Conservation (phyloP, 2,888 invertebrate species). For the Dryobota labecula region DNA sequence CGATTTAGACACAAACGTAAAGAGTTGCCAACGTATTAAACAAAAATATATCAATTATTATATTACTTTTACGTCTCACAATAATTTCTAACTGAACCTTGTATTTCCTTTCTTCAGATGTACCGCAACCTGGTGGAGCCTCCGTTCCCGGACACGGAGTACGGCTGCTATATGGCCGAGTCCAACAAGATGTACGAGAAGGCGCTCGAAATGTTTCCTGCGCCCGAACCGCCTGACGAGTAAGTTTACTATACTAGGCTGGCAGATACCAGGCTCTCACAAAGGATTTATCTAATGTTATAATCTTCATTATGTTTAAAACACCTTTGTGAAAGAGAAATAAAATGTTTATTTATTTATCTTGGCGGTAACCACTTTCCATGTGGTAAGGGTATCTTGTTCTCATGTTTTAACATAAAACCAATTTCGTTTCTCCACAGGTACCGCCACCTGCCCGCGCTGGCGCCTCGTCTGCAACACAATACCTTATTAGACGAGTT, state of each 20-base stretch:
- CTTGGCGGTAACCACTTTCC: no score
- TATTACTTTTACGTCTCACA: background rate
- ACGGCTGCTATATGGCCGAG: conserved; percentile 93
- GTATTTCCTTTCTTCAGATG: conserved; percentile 86
- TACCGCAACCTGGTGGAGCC: conserved; percentile 93
- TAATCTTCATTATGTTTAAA: no score
- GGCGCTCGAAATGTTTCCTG: conserved; percentile 95
- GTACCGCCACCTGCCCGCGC: conserved; percentile 95
- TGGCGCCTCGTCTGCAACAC: conserved; percentile 95
- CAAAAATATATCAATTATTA: background rate
- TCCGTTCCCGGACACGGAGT: conserved; percentile 92
- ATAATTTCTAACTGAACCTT: background rate
- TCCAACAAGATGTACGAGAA: conserved; percentile 94
- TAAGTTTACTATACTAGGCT: conserved; percentile 71
- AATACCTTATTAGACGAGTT: conserved; percentile 97
- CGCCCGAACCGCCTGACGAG: conserved; percentile 90
- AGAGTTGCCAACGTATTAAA: conserved; percentile 2
- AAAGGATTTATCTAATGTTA: no score
- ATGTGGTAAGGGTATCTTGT: no score
- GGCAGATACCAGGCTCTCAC: no score
- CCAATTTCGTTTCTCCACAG: conserved; percentile 86
- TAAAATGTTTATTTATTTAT: no score
- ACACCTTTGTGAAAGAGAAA: no score
- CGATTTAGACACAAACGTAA: background rate
- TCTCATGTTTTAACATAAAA: background rate